Base-by-base conservation (phyloP, 2,888 invertebrate genomes). In the Azorinus chamasolen region DNA sequence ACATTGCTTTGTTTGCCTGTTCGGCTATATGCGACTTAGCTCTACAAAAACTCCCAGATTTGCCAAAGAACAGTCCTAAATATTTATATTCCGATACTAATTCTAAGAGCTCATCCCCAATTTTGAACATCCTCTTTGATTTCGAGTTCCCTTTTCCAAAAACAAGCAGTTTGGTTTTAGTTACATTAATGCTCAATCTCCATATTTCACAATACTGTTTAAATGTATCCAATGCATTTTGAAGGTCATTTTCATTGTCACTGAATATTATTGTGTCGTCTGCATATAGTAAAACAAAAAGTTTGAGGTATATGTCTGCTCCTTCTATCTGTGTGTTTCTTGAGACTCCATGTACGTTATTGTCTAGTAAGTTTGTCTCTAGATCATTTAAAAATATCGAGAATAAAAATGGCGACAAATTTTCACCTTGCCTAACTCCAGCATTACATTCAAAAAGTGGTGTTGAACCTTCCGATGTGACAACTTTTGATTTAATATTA, bases 191-290 rank as follows among this genome's bases (percentile, higher is more conserved):
- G 8, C 27, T 46, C 39, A 75, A 51, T 32, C 76, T 63, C 78
- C 73, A 78, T 8, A 12, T 14, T 12, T 64, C 27, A 43, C 79
- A 73, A 25, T 72, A 79, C 10, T 68, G 27, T 59, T 54, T 27
- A 50, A 71, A 79, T 32, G 6, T 16, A 37, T 75, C 32, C 12
- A 79, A 43, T 25, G 48, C 22, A n/a, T 48, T 62, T 55, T 71
- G 71, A 2, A 71, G 50, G 45, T 75, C 71, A 10, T 53, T 18
- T 8, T 22, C 27, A 10, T 20, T 24, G 32, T 72, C 64, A 1
- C 75, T 43, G 4, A 79, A 14, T 18, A 79, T 27, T 14, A 71
- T 55, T 27, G 68, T 79, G 45, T 79, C 79, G 41, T 79, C 74
- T 14, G 75, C 79, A 41, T 73, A 66, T 20, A 73, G 59, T 22